Conservation (phyloP, 1,140 invertebrate genomes). For the Cheumatopsyche charites region DNA sequence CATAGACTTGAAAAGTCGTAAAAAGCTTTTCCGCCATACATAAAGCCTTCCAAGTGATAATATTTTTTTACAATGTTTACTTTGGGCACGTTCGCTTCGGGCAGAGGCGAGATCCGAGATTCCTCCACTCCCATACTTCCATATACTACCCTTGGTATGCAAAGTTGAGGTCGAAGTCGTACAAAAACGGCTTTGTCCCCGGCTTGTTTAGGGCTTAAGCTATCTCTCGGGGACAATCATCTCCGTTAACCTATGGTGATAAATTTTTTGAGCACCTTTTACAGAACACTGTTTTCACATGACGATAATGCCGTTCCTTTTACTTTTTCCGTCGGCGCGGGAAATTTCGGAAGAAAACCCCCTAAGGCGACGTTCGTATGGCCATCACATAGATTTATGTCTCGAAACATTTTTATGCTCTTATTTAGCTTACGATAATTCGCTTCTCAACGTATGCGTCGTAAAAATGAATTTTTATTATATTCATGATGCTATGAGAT, state of each 20-base stretch:
- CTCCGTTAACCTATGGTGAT: constrained; percentile 38
- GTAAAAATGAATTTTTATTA: constrained; percentile 14
- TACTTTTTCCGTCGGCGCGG: constrained; percentile 3
- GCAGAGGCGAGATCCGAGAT: not conserved
- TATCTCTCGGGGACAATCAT: constrained; percentile 39
- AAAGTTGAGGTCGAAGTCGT: constrained; percentile 37
- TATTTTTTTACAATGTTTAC: constrained; percentile 45
- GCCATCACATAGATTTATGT: constrained; percentile 18
- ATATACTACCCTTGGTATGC: too few relatives aligned
- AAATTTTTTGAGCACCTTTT: constrained; percentile 41
- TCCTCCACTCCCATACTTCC: constrained; percentile 15
- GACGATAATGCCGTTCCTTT: constrained; percentile 35
- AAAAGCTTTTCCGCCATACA: constrained; percentile 41
- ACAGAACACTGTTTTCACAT: constrained; percentile 35
- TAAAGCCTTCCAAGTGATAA: constrained; percentile 45
- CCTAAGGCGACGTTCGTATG: constrained; percentile 15
- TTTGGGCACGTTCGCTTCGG: constrained; percentile 12
- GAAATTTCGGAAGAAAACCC: constrained; percentile 8
- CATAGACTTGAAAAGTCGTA: constrained; percentile 45
- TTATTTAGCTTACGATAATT: constrained; percentile 28
- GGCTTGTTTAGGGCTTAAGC: constrained; percentile 40
- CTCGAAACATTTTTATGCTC: constrained; percentile 20
- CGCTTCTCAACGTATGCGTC: constrained; percentile 10
- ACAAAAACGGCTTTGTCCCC: constrained; percentile 33
- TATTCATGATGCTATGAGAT: too few relatives aligned